phyloP scores from a whole-genome alignment of 2,888 invertebrate genomes.

The Dermolepida albohirtum region DNA sequence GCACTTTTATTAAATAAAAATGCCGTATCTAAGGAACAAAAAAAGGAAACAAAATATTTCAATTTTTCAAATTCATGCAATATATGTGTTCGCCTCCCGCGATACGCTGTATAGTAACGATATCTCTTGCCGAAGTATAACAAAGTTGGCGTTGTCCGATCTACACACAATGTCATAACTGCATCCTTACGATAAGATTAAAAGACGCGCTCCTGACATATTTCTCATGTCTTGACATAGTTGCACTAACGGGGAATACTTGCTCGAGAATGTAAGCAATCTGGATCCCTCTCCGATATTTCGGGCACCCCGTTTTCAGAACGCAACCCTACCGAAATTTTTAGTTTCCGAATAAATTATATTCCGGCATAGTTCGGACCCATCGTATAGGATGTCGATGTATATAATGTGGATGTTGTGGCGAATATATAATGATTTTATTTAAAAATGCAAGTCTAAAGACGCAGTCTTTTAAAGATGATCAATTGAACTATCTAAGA shows the following conservation, averaged over 20 bases:
- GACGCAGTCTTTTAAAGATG: no score
- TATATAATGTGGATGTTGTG: no score
- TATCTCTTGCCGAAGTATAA: neutral
- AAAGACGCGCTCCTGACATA: conserved; percentile 58
- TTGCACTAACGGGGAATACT: conserved; percentile 53
- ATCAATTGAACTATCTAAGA: no score
- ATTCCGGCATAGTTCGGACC: conserved; percentile 22
- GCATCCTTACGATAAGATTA: conserved; percentile 53
- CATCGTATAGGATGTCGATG: no score
- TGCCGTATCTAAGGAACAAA: no score
- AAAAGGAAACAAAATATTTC: no score
- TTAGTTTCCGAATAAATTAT: conserved; percentile 25
- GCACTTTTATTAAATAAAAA: no score
- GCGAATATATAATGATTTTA: no score
- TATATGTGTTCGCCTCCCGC: no score
- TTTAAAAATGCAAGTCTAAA: no score
- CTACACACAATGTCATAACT: conserved; percentile 48
- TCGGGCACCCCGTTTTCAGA: conserved; percentile 5
- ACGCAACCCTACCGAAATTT: conserved; percentile 18
- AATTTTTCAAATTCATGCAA: no score
- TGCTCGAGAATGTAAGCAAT: conserved; percentile 54
- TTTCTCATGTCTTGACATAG: conserved; percentile 61
- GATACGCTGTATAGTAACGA: neutral
- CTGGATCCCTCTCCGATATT: conserved; percentile 32
- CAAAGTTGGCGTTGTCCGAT: conserved; percentile 40